Percentiles rank a stretch among this genome's conserved stretches.
phyloP scores from a whole-genome alignment of 2,888 invertebrate species.

The Acleris holmiana region DNA sequence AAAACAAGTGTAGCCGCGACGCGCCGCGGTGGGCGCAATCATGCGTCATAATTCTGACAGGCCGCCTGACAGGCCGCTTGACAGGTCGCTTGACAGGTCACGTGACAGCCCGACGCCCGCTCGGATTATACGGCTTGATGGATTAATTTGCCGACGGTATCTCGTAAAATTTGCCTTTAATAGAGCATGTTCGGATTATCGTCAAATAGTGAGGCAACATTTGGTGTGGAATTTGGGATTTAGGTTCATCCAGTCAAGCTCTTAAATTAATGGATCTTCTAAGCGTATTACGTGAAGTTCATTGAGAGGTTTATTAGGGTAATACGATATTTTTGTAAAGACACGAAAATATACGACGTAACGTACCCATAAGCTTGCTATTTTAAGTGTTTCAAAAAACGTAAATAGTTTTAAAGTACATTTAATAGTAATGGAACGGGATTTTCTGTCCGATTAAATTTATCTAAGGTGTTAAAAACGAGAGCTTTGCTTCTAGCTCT shows the following conservation, averaged over 20 bases:
- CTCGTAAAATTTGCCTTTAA: conserved; percentile 55
- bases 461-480: no score
- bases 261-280: no score
- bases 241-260: background rate
- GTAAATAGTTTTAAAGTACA: no score
- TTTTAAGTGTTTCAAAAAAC: no score
- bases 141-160: conserved; percentile 72
- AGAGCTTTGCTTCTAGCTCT: no score
- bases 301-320: no score
- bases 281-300: no score
- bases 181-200: conserved; percentile 54
- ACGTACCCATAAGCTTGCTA: no score
- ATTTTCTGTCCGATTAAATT: no score
- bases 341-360: no score
- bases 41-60: conserved; percentile 80
- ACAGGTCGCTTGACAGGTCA: conserved; percentile 67
- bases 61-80: conserved; percentile 66
- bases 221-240: conserved; percentile 18
- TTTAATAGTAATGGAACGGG: no score
- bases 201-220: conserved; percentile 48
- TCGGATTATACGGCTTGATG: conserved; percentile 77
- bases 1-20: conserved; percentile 48
- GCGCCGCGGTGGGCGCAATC: conserved; percentile 69
- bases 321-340: no score
- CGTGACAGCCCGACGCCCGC: conserved; percentile 60